These are phyloP conservation scores for Watersipora subatra DNA, from an alignment of 1,140 invertebrate genomes.

Conservation along the genomic window DNA sequence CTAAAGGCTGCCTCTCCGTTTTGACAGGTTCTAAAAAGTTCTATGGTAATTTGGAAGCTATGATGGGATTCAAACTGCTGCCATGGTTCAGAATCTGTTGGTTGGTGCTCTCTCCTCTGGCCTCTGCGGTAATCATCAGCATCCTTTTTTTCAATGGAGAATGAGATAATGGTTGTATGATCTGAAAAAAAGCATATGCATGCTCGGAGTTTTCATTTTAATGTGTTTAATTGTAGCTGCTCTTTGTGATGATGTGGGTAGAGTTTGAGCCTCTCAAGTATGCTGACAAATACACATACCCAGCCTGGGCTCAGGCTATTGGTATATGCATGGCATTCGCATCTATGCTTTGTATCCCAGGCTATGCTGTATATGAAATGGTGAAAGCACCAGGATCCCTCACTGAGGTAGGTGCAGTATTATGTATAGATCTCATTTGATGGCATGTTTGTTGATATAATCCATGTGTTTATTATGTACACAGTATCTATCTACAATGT, in stretches of 20 bases:
- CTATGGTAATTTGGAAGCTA: neutral
- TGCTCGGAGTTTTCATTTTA: neutral
- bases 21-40: neutral
- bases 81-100: neutral
- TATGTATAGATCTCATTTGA: no score
- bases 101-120: neutral
- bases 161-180: no score
- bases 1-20: neutral
- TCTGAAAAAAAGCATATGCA: no score
- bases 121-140: neutral
- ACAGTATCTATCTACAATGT: no score
- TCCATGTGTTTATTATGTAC: no score
- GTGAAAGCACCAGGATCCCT: neutral
- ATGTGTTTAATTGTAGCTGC: neutral
- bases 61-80: neutral
- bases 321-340: neutral
- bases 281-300: neutral
- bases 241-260: neutral
- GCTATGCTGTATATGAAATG: neutral
- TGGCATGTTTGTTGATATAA: no score
- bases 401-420: neutral
- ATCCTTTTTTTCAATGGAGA: neutral
- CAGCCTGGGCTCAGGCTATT: neutral
- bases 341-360: neutral
- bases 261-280: neutral